These are phyloP conservation scores for Ursus arctos DNA, from an alignment of 2,113 vertebrate genomes.

Conservation along the genomic window DNA sequence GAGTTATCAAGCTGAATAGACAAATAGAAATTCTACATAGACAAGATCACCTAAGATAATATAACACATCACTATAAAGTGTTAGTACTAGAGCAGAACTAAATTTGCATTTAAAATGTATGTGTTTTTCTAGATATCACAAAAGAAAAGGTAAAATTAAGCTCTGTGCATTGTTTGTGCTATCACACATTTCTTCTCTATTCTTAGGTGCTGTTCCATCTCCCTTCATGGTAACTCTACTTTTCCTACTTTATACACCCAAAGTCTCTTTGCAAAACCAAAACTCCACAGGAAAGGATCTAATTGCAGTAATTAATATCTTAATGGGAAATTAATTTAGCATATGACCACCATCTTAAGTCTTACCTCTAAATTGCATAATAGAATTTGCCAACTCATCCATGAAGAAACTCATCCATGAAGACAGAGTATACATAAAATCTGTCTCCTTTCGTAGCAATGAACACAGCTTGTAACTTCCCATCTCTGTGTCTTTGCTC, in stretches of 20 bases:
- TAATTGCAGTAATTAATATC: not conserved
- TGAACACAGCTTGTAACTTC: not conserved
- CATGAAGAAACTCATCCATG: not conserved
- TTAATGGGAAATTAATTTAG: not conserved
- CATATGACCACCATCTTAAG: not conserved
- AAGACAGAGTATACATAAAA: not conserved
- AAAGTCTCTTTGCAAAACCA: not conserved
- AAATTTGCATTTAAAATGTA: constrained; percentile 10
- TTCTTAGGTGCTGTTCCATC: not conserved
- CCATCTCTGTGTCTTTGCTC: not conserved
- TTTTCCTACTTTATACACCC: not conserved
- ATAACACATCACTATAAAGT: not conserved
- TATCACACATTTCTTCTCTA: not conserved
- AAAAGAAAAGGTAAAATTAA: not conserved
- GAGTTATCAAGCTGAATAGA: not conserved
- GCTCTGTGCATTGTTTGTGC: not conserved
- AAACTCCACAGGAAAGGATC: not conserved
- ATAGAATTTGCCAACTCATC: not conserved
- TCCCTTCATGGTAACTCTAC: not conserved
- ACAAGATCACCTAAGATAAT: not conserved
- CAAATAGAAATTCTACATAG: constrained; percentile 35
- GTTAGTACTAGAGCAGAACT: not conserved
- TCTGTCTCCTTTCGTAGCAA: not conserved
- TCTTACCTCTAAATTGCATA: not conserved
- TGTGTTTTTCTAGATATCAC: not conserved